A percentile compares a stretch with the other conserved stretches of the same genome.
Evolutionary conservation across 2,113 vertebrate species (phyloP).

Genomic region (Spea bombifrons): DNA sequence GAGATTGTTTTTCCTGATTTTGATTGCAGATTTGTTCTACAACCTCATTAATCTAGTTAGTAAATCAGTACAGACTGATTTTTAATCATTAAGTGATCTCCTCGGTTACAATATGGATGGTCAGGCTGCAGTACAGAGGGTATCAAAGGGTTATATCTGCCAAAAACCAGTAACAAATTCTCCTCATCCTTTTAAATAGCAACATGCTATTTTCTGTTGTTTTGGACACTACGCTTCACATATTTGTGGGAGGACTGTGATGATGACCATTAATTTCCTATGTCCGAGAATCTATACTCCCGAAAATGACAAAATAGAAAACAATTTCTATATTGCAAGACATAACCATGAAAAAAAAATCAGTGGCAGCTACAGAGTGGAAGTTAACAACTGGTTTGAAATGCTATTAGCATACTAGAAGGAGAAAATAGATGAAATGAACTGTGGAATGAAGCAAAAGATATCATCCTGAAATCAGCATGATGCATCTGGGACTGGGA

Average conservation of each 20-base stretch:
- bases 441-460: conserved; percentile 47
- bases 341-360: conserved; percentile 42
- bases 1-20: too few relatives aligned
- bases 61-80: too few relatives aligned
- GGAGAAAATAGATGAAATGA: conserved; percentile 49
- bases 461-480: conserved; percentile 45
- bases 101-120: neutral
- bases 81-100: neutral
- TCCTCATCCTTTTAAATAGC: conserved; percentile 2
- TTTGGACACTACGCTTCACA: conserved; percentile 39
- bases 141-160: conserved; percentile 25
- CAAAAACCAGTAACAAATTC: conserved; percentile 13
- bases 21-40: too few relatives aligned
- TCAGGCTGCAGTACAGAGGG: neutral
- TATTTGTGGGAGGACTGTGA: conserved; percentile 38
- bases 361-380: conserved; percentile 38
- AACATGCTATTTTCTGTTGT: conserved; percentile 40
- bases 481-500: conserved; percentile 39
- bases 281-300: conserved; percentile 36
- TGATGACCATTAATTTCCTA: conserved; percentile 44
- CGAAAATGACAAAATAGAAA: conserved; percentile 47
- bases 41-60: too few relatives aligned
- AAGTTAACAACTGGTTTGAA: conserved; percentile 49
- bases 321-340: conserved; percentile 46
- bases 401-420: conserved; percentile 43